Base-by-base conservation (phyloP, 2,113 vertebrate species). In the Amblyopsis rosae region DNA sequence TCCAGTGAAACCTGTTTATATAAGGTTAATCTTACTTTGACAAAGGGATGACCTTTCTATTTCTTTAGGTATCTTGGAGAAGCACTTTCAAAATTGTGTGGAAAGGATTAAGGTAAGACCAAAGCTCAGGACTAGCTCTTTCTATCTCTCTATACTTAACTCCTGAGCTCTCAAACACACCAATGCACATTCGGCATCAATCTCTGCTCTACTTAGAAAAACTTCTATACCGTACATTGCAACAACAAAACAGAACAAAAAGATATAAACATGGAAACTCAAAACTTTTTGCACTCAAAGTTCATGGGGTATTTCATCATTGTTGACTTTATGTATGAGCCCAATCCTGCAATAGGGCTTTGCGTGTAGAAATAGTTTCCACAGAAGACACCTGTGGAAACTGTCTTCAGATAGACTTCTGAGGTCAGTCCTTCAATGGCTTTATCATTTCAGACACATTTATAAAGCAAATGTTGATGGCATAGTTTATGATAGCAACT, bases 41-140 rank as follows among this genome's bases (percentile, higher is more conserved):
- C 87, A 87, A 88, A 86, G 81, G 84, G 72, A 80, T 86, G 80
- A 68, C 79, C 78, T 53, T 72, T 80, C 51, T 82, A 73, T 74
- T 80, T 86, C 70, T 82, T 79, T 74, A 69, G 67, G 72, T 70
- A 58, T 86, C 79, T 77, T 67, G 70, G 70, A 79, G 72, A 82
- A 85, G 62, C 26, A 41, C 85, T 87, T 85, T 84, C 76, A 82
- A 87, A 86, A 88, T 81, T 79, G 72, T 84, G 81, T 77, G 85
- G 80, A 81, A 82, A 71, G 81, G 88, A 91, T 91, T 88, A 88
- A 87, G 84, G 84, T 91, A 91, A 88, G 80, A 88, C 82, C 81
- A 17, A 15, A 51, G 78, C 77, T 82, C 77, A 76, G 60, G 75
- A 82, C 76, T 75, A 76, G 77, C 73, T 84, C 69, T 73, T 79